Conservation (phyloP, 2,888 invertebrate genomes). For the Syrphus vitripennis region DNA sequence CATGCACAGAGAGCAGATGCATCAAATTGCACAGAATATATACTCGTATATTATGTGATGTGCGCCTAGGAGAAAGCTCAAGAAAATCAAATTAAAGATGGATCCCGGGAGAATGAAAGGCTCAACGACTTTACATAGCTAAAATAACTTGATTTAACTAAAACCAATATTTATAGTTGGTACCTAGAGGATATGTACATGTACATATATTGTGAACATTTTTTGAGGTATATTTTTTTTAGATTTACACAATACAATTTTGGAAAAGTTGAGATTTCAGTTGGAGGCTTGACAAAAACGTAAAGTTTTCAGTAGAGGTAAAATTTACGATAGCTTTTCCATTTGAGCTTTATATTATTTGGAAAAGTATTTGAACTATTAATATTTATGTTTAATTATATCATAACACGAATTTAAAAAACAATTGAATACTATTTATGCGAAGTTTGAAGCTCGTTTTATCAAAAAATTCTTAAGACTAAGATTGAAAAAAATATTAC, state of each 20-base stretch:
- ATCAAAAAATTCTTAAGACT: no score
- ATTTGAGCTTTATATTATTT: no score
- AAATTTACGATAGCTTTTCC: no score
- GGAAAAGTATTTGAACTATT: no score
- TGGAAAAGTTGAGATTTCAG: background rate
- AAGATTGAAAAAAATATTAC: no score
- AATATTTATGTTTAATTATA: no score
- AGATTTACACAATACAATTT: background rate
- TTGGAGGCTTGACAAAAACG: background rate
- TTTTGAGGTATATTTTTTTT: background rate
- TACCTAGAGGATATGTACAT: no score
- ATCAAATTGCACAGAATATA: background rate
- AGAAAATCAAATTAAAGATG: constrained; percentile 8
- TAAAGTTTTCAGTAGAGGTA: no score
- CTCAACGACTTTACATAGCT: background rate
- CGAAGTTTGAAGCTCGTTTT: no score
- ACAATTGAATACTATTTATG: no score
- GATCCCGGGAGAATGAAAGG: background rate
- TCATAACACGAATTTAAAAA: no score
- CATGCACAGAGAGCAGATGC: background rate
- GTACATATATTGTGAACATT: no score
- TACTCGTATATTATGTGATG: background rate
- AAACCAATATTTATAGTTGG: background rate
- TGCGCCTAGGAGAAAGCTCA: background rate
- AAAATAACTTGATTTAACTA: background rate